These are phyloP conservation scores for Adela reaumurella DNA, from an alignment of 2,888 invertebrate species.

Conservation along the genomic window DNA sequence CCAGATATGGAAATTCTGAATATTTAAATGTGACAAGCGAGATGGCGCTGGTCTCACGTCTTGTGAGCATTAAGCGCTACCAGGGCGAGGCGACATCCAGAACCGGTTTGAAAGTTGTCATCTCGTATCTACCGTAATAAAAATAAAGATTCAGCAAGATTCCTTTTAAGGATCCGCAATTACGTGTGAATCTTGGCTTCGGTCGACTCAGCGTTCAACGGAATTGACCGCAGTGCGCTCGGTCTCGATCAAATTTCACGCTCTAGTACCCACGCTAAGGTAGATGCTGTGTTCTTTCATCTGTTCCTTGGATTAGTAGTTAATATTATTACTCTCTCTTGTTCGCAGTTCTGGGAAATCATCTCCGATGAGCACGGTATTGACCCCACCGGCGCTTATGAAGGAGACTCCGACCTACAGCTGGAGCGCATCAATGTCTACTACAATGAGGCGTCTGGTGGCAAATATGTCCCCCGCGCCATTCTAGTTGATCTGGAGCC, in stretches of 20 bases:
- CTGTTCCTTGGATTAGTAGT: not conserved
- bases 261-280: too few species aligned
- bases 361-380: constrained; percentile 68
- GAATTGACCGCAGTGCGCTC: not conserved
- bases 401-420: constrained; percentile 59
- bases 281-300: not conserved
- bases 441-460: constrained; percentile 55
- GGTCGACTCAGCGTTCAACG: not conserved
- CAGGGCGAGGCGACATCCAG: not conserved
- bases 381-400: constrained; percentile 54
- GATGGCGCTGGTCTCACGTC: not conserved
- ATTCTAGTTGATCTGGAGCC: constrained; percentile 64
- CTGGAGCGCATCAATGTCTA: constrained; percentile 63
- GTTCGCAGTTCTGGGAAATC: constrained; percentile 57
- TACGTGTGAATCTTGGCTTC: not conserved
- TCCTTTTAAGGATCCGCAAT: not conserved
- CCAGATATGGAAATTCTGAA: not conserved
- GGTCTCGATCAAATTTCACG: too few species aligned
- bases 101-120: not conserved
- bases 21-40: not conserved
- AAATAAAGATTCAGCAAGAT: not conserved
- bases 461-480: constrained; percentile 58
- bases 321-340: constrained; percentile 20
- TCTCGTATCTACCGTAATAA: not conserved
- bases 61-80: not conserved